Base-by-base conservation (phyloP, 53 echinoderm and acorn worm species). In the Pentamera pediparva region DNA sequence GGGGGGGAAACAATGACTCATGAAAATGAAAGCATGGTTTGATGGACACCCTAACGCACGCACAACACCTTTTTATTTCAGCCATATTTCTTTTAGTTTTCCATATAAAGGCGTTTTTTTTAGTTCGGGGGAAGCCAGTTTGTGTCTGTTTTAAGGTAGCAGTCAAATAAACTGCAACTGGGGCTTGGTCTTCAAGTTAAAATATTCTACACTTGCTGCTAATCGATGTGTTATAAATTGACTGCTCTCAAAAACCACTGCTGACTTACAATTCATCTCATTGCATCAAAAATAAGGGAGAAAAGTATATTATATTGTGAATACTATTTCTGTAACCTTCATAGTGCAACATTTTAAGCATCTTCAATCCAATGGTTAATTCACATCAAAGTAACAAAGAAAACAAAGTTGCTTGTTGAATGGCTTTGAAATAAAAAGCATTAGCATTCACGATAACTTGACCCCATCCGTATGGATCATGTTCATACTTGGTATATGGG, bases 31-130 rank as follows among this genome's bases (percentile, higher is more conserved):
- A 22, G 50, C 50, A 50, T 50, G 22, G n/a, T 50, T 50, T 50
- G 50, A 50, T 22, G 50, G 50, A 50, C 50, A 50, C 18, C 50
- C 50, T 50, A 50, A 50, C 50, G 50, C 50, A 50, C 50, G 50
- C 50, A 50, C 3, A 6, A 50, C 8, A n/a, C 50, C 4, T 50
- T 50, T 50, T 50, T 50, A 50, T 19, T 4, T 50, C n/a, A 50
- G 7, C 50, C 8, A 50, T 50, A 50, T 50, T 19, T 4, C 22
- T 50, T 50, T 50, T 19, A 22, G 18, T 7, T 6, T 50, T 3
- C 50, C 18, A n/a, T 19, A 4, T 19, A 50, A 50, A 22, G 22
- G 18, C 18, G 8, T 19, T 50, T 50, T 50, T 6, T 50, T 50
- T 19, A 22, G n/a, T 3, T 50, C n/a, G 50, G 50, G 15, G 50